Evolutionary conservation across 1,140 invertebrate species (phyloP).

Genomic region (Drosophila punjabiensis): DNA sequence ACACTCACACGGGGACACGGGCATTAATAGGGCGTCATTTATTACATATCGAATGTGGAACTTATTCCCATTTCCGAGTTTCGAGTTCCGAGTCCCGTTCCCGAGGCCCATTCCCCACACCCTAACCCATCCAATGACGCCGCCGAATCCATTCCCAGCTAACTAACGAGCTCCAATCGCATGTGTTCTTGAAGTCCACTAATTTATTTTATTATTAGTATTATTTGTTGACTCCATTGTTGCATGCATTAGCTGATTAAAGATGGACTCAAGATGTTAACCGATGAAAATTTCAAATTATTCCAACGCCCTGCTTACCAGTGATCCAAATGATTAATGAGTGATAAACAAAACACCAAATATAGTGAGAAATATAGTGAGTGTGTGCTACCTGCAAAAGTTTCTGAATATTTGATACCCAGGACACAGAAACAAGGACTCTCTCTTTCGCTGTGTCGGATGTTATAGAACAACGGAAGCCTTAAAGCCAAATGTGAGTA

Average conservation of each 20-base stretch:
- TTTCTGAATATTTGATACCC: constrained; percentile 7
- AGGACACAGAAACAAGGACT: background rate
- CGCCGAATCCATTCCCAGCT: constrained; percentile 30
- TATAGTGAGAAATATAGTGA: constrained; percentile 3
- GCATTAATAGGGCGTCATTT: constrained; percentile 66
- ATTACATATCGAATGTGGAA: constrained; percentile 62
- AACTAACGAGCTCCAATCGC: constrained; percentile 40
- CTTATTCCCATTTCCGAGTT: constrained; percentile 26
- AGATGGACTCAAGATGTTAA: constrained; percentile 31
- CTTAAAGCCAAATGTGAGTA: constrained; percentile 35
- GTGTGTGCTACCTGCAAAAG: constrained; percentile 1
- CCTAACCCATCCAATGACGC: background rate
- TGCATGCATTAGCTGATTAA: constrained; percentile 52
- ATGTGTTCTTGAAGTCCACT: constrained; percentile 52
- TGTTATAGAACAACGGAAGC: constrained; percentile 10
- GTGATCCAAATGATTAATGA: constrained; percentile 18
- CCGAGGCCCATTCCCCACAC: background rate
- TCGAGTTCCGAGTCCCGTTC: background rate
- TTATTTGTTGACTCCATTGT: constrained; percentile 32
- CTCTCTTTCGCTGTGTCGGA: background rate
- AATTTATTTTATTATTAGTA: constrained; percentile 52
- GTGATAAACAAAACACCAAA: constrained; percentile 11
- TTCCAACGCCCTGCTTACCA: constrained; percentile 9
- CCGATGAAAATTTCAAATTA: constrained; percentile 25
- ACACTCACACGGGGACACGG: constrained; percentile 19